A percentile compares a stretch with the other conserved stretches of the same genome.
Evolutionary conservation across 2,797 vertebrate species (phyloP).

Genomic region (Lates japonicus): DNA sequence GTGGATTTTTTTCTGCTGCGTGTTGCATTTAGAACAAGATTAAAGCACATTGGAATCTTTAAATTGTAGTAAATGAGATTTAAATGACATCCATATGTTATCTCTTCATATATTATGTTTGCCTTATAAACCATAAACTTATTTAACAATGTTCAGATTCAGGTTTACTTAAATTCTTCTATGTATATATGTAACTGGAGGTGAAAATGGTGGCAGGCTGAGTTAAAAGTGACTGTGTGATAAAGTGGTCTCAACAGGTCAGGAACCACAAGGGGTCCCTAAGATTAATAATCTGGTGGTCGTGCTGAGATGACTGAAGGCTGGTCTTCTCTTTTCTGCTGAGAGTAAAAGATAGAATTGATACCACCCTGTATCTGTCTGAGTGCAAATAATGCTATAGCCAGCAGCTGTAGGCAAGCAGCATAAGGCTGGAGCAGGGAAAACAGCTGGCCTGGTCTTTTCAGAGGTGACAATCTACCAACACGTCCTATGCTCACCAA

Average conservation of each 20-base stretch:
- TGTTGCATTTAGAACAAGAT: conserved; percentile 23
- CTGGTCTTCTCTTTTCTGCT: neutral
- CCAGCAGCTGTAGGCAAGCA: neutral
- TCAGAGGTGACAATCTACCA: too few relatives aligned
- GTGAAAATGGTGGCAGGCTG: neutral
- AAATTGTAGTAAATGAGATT: conserved; percentile 8
- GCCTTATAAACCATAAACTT: neutral
- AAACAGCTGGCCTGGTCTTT: neutral
- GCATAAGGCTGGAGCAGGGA: too few relatives aligned
- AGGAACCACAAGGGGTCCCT: neutral
- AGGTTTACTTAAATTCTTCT: conserved; percentile 7
- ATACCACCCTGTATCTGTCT: neutral
- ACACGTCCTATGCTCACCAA: neutral
- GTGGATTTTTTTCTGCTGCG: conserved; percentile 46
- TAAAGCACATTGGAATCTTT: neutral
- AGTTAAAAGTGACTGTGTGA: neutral
- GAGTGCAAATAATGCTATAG: neutral
- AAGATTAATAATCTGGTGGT: neutral
- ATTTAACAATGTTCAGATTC: neutral
- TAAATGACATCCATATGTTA: neutral
- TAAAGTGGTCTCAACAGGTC: neutral
- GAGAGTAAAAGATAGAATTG: neutral
- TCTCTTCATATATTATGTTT: neutral
- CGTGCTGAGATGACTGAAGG: neutral
- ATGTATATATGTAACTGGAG: neutral